A percentile compares a stretch with the other conserved stretches of the same genome.
Evolutionary conservation across 2,113 vertebrate genomes (phyloP).

Genomic region (Salvelinus fontinalis): DNA sequence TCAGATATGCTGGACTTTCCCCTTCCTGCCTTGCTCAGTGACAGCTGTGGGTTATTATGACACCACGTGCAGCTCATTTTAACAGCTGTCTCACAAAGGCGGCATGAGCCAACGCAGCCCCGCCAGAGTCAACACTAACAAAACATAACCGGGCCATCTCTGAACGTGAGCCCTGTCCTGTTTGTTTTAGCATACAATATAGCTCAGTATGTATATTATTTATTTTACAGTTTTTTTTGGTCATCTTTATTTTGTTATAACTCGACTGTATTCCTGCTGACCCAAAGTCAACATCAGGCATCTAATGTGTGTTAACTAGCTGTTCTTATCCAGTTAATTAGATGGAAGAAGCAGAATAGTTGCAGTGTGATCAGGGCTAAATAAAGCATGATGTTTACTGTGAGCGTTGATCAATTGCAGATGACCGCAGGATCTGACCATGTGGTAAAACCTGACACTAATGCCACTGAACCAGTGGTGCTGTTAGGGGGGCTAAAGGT

Average conservation of each 20-base stretch:
- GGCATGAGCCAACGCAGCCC: conserved; percentile 55
- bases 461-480: too few relatives aligned
- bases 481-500: background rate
- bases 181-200: too few relatives aligned
- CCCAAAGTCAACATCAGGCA: background rate
- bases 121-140: conserved; percentile 60
- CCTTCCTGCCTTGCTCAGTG: conserved; percentile 53
- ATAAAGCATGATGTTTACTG: background rate
- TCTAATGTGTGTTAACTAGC: background rate
- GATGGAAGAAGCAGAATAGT: conserved; percentile 13
- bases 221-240: too few relatives aligned
- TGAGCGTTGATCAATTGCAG: conserved; percentile 4
- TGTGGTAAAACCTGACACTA: conserved; percentile 9
- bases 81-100: conserved; percentile 58
- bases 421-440: background rate
- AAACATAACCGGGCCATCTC: background rate
- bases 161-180: too few relatives aligned
- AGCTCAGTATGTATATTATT: too few relatives aligned
- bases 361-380: background rate
- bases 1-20: conserved; percentile 62
- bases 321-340: conserved; percentile 2
- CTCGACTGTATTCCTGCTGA: background rate
- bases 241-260: too few relatives aligned
- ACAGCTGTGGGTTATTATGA: conserved; percentile 72
- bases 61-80: conserved; percentile 67